A percentile compares a stretch with the other conserved stretches of the same genome.
These are phyloP conservation scores for Adelognathus sp. DNA, from an alignment of 2,888 invertebrate species.

Conservation along the genomic window DNA sequence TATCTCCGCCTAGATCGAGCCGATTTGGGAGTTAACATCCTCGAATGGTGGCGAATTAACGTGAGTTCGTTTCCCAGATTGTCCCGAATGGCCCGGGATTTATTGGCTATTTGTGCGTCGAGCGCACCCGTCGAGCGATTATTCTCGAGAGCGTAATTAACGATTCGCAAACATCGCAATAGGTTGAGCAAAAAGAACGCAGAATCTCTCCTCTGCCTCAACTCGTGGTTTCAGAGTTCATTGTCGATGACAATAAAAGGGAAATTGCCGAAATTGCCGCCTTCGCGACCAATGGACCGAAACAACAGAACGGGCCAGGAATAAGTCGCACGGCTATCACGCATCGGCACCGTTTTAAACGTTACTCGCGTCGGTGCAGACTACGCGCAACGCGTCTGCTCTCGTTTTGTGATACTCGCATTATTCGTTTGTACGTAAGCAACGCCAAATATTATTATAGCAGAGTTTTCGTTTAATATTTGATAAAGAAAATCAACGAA, in stretches of 20 bases:
- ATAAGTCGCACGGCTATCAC: no score
- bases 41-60: slow-evolving; percentile 22
- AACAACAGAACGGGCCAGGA: no score
- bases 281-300: no score
- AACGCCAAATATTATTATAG: no score
- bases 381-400: no score
- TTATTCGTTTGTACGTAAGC: no score
- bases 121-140: slow-evolving; percentile 18
- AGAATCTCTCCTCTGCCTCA: slow-evolving; percentile 16
- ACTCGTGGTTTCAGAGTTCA: slow-evolving; percentile 24
- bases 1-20: slow-evolving; percentile 16
- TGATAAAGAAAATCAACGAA: no score
- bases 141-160: slow-evolving; percentile 18
- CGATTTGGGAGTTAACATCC: background rate
- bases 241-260: background rate
- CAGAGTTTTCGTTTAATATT: no score
- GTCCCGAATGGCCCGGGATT: slow-evolving; percentile 24
- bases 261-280: background rate
- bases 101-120: slow-evolving; percentile 22
- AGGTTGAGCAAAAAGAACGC: slow-evolving; percentile 18
- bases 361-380: no score
- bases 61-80: slow-evolving; percentile 7
- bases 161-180: slow-evolving; percentile 23
- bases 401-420: no score
- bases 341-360: no score